Evolutionary conservation across 2,797 vertebrate species (phyloP).

Genomic region (Falco cherrug): DNA sequence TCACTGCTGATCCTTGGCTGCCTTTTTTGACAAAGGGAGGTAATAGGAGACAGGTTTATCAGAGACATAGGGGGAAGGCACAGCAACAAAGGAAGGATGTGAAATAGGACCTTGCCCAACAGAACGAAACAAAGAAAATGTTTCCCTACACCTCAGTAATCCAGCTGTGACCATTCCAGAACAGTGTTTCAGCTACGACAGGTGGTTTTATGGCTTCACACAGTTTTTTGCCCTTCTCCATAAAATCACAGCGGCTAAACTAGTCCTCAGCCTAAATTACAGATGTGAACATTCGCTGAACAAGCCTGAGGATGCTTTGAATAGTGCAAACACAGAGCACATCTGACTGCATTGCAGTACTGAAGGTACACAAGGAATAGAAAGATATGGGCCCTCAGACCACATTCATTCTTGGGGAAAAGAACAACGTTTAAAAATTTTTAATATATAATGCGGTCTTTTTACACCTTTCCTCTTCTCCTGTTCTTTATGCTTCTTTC

Average conservation of each 20-base stretch:
- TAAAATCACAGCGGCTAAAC: not conserved
- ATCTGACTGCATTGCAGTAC: not conserved
- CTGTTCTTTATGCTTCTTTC: not conserved
- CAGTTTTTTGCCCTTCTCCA: not conserved
- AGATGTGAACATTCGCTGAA: not conserved
- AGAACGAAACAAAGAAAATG: not conserved
- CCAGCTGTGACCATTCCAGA: not conserved
- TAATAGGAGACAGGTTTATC: not conserved
- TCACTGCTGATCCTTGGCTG: not conserved
- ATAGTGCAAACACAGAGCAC: not conserved
- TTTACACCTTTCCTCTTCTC: not conserved
- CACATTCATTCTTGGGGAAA: not conserved
- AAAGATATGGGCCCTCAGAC: not conserved
- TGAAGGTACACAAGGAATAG: not conserved
- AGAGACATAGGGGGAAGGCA: not conserved
- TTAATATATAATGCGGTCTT: not conserved
- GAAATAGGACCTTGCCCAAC: not conserved
- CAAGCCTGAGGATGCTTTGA: not conserved
- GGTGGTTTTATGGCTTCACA: not conserved
- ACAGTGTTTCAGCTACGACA: not conserved
- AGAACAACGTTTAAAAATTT: not conserved
- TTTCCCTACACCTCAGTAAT: not conserved
- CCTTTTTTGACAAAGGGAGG: not conserved
- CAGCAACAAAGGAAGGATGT: not conserved
- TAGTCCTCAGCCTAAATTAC: not conserved